These are phyloP conservation scores for Ctenosaura bakeri DNA, from an alignment of 2,797 vertebrate species.

Conservation along the genomic window DNA sequence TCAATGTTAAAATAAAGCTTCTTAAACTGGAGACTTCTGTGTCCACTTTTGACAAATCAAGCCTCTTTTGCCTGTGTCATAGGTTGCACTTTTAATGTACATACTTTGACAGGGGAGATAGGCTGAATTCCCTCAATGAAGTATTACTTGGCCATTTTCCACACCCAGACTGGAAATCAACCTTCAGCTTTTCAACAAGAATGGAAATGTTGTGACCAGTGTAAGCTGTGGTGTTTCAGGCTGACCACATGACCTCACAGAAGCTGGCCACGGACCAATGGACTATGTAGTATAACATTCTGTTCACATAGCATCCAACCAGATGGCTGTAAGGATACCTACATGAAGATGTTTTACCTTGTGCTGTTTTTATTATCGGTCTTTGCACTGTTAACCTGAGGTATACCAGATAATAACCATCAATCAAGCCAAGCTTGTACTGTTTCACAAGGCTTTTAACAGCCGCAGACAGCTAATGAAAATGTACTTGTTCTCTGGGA, in stretches of 20 bases:
- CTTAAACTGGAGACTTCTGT: not conserved
- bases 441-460: conserved; percentile 31
- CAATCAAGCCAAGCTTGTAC: conserved; percentile 29
- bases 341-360: conserved; percentile 1
- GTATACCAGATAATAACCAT: conserved; percentile 24
- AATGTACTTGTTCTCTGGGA: conserved; percentile 39
- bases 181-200: too few species aligned
- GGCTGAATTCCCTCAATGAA: too few species aligned
- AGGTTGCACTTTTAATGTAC: too few species aligned
- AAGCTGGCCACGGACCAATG: not conserved
- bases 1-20: conserved; percentile 6
- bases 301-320: not conserved
- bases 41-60: not conserved
- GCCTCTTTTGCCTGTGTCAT: too few species aligned
- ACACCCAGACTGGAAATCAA: too few species aligned
- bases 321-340: not conserved
- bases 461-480: conserved; percentile 43
- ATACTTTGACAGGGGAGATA: too few species aligned
- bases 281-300: not conserved
- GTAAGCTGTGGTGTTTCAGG: not conserved
- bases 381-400: conserved; percentile 15
- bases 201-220: too few species aligned
- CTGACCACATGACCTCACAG: not conserved
- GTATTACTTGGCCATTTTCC: too few species aligned
- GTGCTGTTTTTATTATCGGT: not conserved